These are phyloP conservation scores for Rhabdornis inornatus DNA, from an alignment of 2,113 vertebrate genomes.

Conservation along the genomic window DNA sequence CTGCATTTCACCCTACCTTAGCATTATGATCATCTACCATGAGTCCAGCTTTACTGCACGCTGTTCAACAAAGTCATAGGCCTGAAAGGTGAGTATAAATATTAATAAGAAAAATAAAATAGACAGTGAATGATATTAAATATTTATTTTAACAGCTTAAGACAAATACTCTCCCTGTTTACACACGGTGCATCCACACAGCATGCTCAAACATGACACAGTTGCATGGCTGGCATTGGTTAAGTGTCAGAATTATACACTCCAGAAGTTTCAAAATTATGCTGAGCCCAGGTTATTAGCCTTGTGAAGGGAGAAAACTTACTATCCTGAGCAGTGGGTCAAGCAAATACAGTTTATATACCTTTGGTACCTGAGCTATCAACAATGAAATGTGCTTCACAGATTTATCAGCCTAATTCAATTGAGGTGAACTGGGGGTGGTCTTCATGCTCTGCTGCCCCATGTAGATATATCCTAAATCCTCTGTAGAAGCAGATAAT, in stretches of 20 bases:
- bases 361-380: not conserved
- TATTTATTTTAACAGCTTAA: not conserved
- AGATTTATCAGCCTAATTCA: not conserved
- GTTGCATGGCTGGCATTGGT: not conserved
- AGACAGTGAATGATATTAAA: not conserved
- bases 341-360: not conserved
- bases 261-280: not conserved
- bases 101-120: not conserved
- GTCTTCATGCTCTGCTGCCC: not conserved
- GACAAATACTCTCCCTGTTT: not conserved
- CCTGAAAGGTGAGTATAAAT: not conserved
- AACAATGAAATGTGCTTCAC: not conserved
- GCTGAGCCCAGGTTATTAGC: not conserved
- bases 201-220: not conserved
- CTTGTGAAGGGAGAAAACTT: not conserved
- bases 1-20: not conserved
- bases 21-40: not conserved
- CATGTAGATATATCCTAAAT: not conserved
- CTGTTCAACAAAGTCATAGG: not conserved
- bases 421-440: not conserved
- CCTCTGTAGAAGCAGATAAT: not conserved
- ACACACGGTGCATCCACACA: not conserved
- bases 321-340: not conserved
- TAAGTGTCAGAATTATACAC: not conserved
- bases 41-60: not conserved